Evolutionary conservation across 2,113 vertebrate species (phyloP), one percentile per base, ranked within the genome.

Genomic region (Peromyscus polionotus): DNA sequence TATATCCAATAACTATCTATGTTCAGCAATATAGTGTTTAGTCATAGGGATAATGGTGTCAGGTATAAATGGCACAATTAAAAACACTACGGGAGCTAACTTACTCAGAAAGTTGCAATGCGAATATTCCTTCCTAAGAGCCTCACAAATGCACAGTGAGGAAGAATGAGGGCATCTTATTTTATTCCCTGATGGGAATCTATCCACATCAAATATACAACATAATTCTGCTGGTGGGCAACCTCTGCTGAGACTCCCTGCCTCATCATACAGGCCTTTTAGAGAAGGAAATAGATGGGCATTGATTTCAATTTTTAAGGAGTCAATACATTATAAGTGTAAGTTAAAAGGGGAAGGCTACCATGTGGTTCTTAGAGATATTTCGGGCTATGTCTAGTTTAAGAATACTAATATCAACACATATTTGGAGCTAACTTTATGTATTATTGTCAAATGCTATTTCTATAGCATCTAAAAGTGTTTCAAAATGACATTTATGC

Each of bases 11-110:
- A 97, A 97, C 95, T 95, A 93, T 95, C 76, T 95, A 24, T 87
- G 88, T 79, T 96, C 95, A 70, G 87, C 94, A 94, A 96, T 93
- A 88, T 59, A 88, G 70, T 36, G 0, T 93, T 97, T 90, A 98
- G 96, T 97, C 94, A 90, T 95, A 96, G 95, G 83, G 90, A 96
- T 97, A 96, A 97, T 93, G 76, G 63, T 96, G 97, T 97, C 96
- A 97, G 87, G 97, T 97, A 98, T 94, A 97, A 98, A 98, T 97
- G 94, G 65, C 45, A 88, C 93, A 97, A 97, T 97, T 98, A 98
- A 88, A 96, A 97, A 95, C 93, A 88, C 97, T 96, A 94, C 31
- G 95, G 94, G 84, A 92, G 39, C n/a, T 93, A 91, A 85, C 91
- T 90, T 96, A 48, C 81, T 97, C 93, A 94, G 91, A 96, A 97